These are phyloP conservation scores for Podilymbus podiceps DNA, from an alignment of 2,113 vertebrate species.

Conservation along the genomic window DNA sequence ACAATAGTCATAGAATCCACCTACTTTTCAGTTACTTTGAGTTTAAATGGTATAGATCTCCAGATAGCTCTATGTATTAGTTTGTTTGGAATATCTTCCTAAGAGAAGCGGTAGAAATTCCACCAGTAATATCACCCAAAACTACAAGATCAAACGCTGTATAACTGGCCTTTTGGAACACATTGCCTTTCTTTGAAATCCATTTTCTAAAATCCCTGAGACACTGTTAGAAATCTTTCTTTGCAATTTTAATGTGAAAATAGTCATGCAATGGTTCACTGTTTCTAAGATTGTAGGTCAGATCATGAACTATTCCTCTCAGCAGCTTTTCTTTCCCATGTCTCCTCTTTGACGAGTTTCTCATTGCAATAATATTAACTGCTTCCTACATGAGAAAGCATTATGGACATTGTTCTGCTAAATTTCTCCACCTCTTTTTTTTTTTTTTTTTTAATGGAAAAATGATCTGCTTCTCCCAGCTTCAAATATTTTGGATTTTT, in stretches of 20 bases:
- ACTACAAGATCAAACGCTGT: not conserved
- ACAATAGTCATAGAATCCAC: not conserved
- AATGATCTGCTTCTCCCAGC: slow-evolving; percentile 19
- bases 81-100: not conserved
- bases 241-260: not conserved
- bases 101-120: not conserved
- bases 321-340: not conserved
- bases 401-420: slow-evolving; percentile 44
- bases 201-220: not conserved
- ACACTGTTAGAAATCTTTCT: not conserved
- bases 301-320: not conserved
- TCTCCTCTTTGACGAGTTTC: slow-evolving; percentile 1
- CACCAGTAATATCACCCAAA: not conserved
- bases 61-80: not conserved
- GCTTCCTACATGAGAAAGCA: not conserved
- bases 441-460: not conserved
- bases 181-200: not conserved
- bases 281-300: not conserved
- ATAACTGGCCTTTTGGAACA: not conserved
- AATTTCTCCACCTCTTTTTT: slow-evolving; percentile 17
- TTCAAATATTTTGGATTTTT: not conserved
- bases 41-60: not conserved
- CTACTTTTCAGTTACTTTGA: not conserved
- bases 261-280: not conserved
- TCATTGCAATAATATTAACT: slow-evolving; percentile 23